Base-by-base conservation (phyloP, 2,888 invertebrate species). In the Cataglyphis livida region DNA sequence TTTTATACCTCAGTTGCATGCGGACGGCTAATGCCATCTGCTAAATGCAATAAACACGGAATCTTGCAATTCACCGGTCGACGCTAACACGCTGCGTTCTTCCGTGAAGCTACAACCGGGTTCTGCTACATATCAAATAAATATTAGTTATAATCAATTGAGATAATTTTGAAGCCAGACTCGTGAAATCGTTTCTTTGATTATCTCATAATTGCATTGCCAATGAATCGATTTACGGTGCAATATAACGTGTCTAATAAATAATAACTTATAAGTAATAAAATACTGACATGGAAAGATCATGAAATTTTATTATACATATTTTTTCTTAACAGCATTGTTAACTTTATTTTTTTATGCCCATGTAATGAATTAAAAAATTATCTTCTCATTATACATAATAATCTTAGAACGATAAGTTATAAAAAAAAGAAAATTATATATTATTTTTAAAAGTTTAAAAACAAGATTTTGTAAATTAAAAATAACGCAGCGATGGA, bases 31-130 rank as follows among this genome's bases (percentile, higher is more conserved):
- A 91, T 92, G 91, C 90, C 90, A 91, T 92, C 90, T 89, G 90
- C 91, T 92, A 92, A 92, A 92, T 87, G 91, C 89, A 90, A 91
- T 91, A 92, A 92, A 92, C 92, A 93, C 93, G 93, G 91, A 92
- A 92, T 92, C 91, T 89, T 86, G 91, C 91, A 90, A 92, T 92
- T 92, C 88, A 87, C 88, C 87, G 89, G 74, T 89, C 79, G 87
- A 87, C 79, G 84, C 82, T 85, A 90, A 88, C 84, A 85, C 82
- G 79, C 84, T 81, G 78, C 78, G 84, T 78, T 73, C 62, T 82
- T 85, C 78, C 81, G 84, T 82, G 54, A 83, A 86, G 87, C 84
- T 82, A 85, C 84, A 83, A 87, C 82, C 84, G 70, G 85, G 32
- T 85, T 87, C 89, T 83, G 74, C 81, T 51, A 59, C 66, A 81